Evolutionary conservation across 2,888 invertebrate genomes (phyloP), one percentile per base, ranked within the genome.

Genomic region (Trichogramma evanescens): DNA sequence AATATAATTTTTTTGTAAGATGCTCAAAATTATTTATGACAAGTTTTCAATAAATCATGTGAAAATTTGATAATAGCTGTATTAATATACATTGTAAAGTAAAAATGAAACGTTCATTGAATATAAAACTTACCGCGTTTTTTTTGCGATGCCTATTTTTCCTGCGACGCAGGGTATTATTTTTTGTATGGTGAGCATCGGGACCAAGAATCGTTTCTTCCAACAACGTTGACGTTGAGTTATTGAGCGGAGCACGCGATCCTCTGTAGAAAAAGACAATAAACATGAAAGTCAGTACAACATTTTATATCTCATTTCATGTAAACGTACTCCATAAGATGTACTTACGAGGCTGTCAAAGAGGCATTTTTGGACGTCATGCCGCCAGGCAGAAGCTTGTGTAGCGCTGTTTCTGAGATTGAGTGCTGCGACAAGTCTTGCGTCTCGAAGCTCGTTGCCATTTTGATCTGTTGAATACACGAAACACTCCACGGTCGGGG

Each of bases 401-500:
- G 88, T 64, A 94, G 80, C 38, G 93, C 93, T 1, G 93, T 92
- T 79, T 95, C 94, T 3, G 94, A 94, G 66, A 90, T 92, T 4
- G 93, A 93, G 79, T 91, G 89, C 68, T 86, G 76, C 26, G 76
- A 73, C 58, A 77, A 75, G 38, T 67, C 67, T 49, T 72, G 69
- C 59, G 70, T 70, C 40, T 71, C 66, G 57, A 68, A 66, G 49
- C 65, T 66, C n/a, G 67, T 67, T 61, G 61, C 65, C 58, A 74
- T 73, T 50, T 72, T 72, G 63, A 89, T 79, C 74, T 91, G 91
- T 9, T 91, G 89, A 45, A 93, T 82, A 69, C 91, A 93, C 6
- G 93, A 91, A 5, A 93, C 92, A 63, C 93, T 93, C 91, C 93
- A 93, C 0, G 93, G 93, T 51, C 93, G 83, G 7, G 73, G 71